These are phyloP conservation scores for Cyprinodon tularosa DNA, from an alignment of 2,113 vertebrate species.

Conservation along the genomic window DNA sequence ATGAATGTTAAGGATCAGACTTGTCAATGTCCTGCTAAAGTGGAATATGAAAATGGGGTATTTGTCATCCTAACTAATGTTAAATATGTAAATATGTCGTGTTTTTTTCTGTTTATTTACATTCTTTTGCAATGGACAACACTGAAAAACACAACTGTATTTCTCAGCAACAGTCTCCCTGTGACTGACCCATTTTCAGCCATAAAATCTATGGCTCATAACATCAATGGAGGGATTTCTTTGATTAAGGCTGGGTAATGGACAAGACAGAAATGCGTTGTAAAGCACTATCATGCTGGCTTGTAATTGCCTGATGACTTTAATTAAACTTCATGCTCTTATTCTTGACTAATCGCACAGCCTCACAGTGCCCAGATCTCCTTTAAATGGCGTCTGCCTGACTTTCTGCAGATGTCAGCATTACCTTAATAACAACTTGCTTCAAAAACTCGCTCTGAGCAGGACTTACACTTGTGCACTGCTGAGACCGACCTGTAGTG, in stretches of 20 bases:
- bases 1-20: too few species aligned
- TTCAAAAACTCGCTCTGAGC: constrained; percentile 63
- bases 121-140: too few species aligned
- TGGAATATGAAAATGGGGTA: too few species aligned
- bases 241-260: constrained; percentile 72
- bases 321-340: constrained; percentile 79
- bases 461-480: constrained; percentile 42
- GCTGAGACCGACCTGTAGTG: constrained; percentile 33
- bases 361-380: constrained; percentile 42
- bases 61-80: too few species aligned
- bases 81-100: too few species aligned
- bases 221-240: constrained; percentile 62
- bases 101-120: too few species aligned
- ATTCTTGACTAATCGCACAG: constrained; percentile 70
- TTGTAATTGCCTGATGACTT: constrained; percentile 78
- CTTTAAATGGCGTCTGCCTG: constrained; percentile 45
- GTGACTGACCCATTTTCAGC: constrained; percentile 55
- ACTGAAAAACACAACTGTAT: constrained; percentile 23
- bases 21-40: too few species aligned
- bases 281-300: constrained; percentile 60
- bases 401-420: constrained; percentile 71
- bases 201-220: constrained; percentile 63
- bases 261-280: constrained; percentile 74
- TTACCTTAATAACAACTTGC: constrained; percentile 56
- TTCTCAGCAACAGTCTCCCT: constrained; percentile 28